These are phyloP conservation scores for Macrostomum lignano DNA, from an alignment of 1,140 invertebrate species.

Conservation along the genomic window DNA sequence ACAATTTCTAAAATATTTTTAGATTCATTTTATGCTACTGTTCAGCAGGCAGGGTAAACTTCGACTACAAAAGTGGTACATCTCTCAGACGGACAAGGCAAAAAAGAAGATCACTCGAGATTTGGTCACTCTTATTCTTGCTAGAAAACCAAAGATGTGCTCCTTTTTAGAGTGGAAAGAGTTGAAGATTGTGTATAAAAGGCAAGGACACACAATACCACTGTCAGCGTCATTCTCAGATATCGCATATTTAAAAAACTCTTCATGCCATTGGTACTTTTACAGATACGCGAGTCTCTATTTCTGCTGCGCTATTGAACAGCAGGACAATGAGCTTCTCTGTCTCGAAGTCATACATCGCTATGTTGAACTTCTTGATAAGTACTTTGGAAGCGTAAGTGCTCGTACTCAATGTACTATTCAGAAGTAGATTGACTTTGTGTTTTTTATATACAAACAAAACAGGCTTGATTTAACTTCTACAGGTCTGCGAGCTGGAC, in stretches of 20 bases:
- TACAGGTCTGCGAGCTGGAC: constrained; percentile 82
- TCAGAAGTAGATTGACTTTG: too few species aligned
- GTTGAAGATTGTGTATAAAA: constrained; percentile 92
- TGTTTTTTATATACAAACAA: too few species aligned
- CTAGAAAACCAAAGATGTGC: constrained; percentile 97
- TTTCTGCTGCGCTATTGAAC: constrained; percentile 94
- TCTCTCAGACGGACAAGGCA: constrained; percentile 32
- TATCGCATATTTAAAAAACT: constrained; percentile 3
- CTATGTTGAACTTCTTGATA: constrained; percentile 89
- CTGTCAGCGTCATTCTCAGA: too few species aligned
- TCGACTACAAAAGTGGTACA: constrained; percentile 88
- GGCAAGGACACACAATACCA: too few species aligned
- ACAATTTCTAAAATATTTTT: too few species aligned
- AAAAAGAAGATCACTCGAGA: constrained; percentile 97
- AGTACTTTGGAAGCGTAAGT: constrained; percentile 91
- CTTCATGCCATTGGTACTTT: constrained; percentile 10
- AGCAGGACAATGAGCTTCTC: constrained; percentile 80
- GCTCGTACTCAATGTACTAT: too few species aligned
- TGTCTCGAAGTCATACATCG: constrained; percentile 89
- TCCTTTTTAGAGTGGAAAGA: constrained; percentile 97
- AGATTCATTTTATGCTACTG: constrained; percentile 92
- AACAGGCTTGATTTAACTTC: constrained; percentile 9
- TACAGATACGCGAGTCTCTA: constrained; percentile 85
- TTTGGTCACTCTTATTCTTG: constrained; percentile 76
- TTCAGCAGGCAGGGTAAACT: constrained; percentile 98